phyloP scores from a whole-genome alignment of 2,113 vertebrate species.

The Stigmatopora argus region DNA sequence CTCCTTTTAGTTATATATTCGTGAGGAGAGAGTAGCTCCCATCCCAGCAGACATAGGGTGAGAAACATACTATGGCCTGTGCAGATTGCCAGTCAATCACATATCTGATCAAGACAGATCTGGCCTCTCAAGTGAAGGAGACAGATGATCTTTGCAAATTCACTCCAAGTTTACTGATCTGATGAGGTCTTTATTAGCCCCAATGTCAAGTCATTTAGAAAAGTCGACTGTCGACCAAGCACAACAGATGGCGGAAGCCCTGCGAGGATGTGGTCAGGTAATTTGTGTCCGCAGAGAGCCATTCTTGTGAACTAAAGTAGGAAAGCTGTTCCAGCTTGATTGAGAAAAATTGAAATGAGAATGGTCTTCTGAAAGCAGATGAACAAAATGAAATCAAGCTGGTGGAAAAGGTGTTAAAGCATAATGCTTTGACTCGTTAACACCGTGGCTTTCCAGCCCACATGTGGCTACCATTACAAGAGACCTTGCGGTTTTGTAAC shows the following conservation, averaged over 20 bases:
- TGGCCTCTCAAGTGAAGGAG: neutral
- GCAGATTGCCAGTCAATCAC: constrained; percentile 4
- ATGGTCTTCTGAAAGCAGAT: constrained; percentile 42
- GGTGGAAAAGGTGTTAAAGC: constrained; percentile 47
- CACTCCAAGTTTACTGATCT: constrained; percentile 1
- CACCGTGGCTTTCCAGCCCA: constrained; percentile 22
- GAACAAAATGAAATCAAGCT: constrained; percentile 46
- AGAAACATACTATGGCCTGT: neutral
- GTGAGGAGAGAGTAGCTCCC: neutral
- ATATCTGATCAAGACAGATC: neutral
- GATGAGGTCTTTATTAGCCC: constrained; percentile 1
- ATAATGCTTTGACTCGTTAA: constrained; percentile 45
- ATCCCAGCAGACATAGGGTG: neutral
- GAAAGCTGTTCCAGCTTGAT: neutral
- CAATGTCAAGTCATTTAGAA: constrained; percentile 4
- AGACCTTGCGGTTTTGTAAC: constrained; percentile 41
- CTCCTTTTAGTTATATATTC: neutral
- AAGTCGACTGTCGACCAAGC: neutral
- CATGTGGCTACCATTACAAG: constrained; percentile 56
- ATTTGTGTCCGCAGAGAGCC: constrained; percentile 27
- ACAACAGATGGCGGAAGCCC: constrained; percentile 10
- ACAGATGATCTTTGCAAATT: constrained; percentile 7
- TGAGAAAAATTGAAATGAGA: constrained; percentile 44
- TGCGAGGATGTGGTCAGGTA: constrained; percentile 32
- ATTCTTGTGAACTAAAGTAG: constrained; percentile 19